phyloP scores from a whole-genome alignment of 2,888 invertebrate genomes.

The Agrotis exclamationis region DNA sequence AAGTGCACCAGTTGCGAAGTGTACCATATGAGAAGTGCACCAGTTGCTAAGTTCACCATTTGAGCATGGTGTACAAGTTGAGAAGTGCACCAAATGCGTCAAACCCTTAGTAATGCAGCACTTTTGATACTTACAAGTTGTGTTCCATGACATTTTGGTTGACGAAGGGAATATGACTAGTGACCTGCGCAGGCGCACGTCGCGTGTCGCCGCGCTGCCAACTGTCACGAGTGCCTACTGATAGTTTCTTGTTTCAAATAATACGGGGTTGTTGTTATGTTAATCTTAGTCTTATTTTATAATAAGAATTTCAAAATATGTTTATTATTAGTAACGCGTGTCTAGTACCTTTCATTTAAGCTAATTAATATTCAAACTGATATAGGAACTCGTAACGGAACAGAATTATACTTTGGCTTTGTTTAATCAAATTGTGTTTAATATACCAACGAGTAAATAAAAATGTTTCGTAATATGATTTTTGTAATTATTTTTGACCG shows the following conservation, averaged over 20 bases:
- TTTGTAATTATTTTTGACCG: conserved; percentile 91
- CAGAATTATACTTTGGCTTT: conserved; percentile 86
- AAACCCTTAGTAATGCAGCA: conserved; percentile 74
- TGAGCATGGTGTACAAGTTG: too few relatives aligned
- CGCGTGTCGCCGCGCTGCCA: conserved; percentile 23
- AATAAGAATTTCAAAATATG: conserved; percentile 86
- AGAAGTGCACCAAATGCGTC: too few relatives aligned
- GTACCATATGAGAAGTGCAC: too few relatives aligned
- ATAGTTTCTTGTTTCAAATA: conserved; percentile 80
- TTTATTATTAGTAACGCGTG: conserved; percentile 85
- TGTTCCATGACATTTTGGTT: conserved; percentile 67
- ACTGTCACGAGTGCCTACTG: conserved; percentile 62
- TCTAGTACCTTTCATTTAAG: conserved; percentile 85
- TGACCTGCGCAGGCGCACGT: conserved; percentile 10
- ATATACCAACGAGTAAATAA: conserved; percentile 90
- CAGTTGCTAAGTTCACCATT: too few relatives aligned
- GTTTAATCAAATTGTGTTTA: conserved; percentile 90
- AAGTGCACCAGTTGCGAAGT: too few relatives aligned
- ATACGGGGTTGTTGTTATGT: conserved; percentile 88
- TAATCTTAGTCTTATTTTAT: conserved; percentile 86
- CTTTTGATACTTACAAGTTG: conserved; percentile 76
- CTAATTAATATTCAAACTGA: conserved; percentile 84
- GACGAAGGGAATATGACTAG: conserved; percentile 38
- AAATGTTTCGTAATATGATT: conserved; percentile 90
- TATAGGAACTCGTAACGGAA: conserved; percentile 84